Evolutionary conservation across 2,888 invertebrate species (phyloP), one percentile per base, ranked within the genome.

Genomic region (Atrina japonica): DNA sequence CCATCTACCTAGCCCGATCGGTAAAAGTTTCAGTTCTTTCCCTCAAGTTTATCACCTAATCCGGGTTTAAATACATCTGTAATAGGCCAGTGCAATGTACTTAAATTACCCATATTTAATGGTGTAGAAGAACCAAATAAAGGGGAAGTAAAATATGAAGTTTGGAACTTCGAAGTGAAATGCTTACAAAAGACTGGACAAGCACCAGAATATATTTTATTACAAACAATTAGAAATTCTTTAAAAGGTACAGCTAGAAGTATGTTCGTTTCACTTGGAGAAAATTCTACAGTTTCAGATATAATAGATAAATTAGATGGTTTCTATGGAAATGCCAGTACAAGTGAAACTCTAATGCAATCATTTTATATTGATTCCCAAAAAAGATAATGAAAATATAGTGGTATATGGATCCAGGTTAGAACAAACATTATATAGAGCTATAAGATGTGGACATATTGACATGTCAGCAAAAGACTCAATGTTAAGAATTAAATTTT

Each of bases 341-440:
- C 63, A 21, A 41, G 14, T 23, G 71, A 67, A 50, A 49, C 63
- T n/a, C 16, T 70, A 0, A 61, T 70, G 61, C 70, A 66, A 23
- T n/a, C 14, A 16, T 69, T 63, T 59, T 67, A 58, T 18, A 66
- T 16, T 30, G 66, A 66, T n/a, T 11, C 3, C 23, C 65, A 66
- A 50, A n/a, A 56, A 23, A 40, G 25, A 27, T 6, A 35, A 21
- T 40, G 66, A 58, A 29, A 23, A n/a, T 63, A 43, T 69, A 1
- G 53, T 55, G 14, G 25, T 40, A 14, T 70, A 43, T 64, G 40
- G 50, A 0, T 70, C 55, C 16, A n/a, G 66, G 6, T 50, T 70
- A 21, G 65, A 70, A 25, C 16, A 21, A 18, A 47, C 43, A 14
- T 14, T 66, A 18, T 29, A 30, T n/a, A 47, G 27, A 11, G 71